These are phyloP conservation scores for Lasiurus borealis DNA, from an alignment of 2,113 vertebrate species.

Conservation along the genomic window DNA sequence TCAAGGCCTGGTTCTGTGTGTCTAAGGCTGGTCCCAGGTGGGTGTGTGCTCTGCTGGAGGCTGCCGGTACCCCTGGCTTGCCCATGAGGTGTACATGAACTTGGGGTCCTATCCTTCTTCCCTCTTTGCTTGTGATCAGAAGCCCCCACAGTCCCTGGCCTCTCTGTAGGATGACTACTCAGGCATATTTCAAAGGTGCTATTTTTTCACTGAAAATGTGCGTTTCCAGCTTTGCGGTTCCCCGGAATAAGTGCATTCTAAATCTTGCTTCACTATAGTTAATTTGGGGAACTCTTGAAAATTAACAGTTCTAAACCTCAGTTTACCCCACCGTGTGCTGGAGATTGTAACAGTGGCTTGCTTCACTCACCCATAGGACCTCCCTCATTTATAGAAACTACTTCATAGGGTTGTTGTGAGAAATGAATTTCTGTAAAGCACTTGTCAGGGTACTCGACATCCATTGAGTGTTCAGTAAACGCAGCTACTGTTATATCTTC, in stretches of 20 bases:
- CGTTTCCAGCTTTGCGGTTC: not conserved
- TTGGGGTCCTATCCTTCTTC: not conserved
- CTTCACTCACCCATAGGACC: not conserved
- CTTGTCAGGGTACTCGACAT: not conserved
- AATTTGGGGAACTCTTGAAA: not conserved
- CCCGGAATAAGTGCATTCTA: not conserved
- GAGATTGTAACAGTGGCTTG: not conserved
- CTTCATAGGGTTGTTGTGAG: not conserved
- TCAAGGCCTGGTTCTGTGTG: not conserved
- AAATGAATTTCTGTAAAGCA: constrained; percentile 10
- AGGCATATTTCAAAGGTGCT: not conserved
- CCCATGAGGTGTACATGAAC: not conserved
- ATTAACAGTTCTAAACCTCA: not conserved
- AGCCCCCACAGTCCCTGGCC: not conserved
- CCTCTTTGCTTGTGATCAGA: not conserved
- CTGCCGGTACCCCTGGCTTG: not conserved
- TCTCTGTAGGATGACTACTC: not conserved
- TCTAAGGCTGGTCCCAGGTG: not conserved
- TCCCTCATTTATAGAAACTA: not conserved
- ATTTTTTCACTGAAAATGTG: not conserved
- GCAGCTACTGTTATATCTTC: not conserved
- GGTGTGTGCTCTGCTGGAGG: rapidly evolving
- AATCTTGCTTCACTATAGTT: constrained; percentile 19
- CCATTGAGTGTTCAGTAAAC: not conserved
- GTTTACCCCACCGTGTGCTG: not conserved